Conservation (phyloP, 2,797 vertebrate species). For the Babyrousa celebensis region DNA sequence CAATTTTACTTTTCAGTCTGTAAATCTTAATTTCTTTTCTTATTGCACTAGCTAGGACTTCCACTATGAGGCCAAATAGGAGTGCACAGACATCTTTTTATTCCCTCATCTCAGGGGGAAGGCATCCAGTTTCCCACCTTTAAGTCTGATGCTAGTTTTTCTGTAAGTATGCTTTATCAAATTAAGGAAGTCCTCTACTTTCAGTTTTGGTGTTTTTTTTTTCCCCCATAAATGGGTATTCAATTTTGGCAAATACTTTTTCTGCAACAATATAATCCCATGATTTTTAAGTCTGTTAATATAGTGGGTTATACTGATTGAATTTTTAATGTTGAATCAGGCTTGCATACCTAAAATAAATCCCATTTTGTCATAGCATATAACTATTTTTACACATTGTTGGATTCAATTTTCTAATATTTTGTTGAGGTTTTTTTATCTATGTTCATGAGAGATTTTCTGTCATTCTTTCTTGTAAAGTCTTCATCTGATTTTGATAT, state of each 20-base stretch:
- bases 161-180: background rate
- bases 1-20: background rate
- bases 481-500: background rate
- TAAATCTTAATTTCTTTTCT: slow-evolving; percentile 27
- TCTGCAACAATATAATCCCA: background rate
- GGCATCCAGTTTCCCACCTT: background rate
- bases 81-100: background rate
- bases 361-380: background rate
- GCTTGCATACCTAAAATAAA: background rate
- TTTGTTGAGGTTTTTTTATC: background rate
- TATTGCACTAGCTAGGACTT: background rate
- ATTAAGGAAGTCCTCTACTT: background rate
- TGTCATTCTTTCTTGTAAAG: background rate
- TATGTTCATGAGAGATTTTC: background rate
- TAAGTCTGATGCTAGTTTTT: slow-evolving; percentile 31
- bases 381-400: background rate
- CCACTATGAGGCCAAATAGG: background rate
- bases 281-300: background rate
- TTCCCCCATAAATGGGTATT: background rate
- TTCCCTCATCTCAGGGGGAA: background rate
- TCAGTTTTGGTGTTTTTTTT: background rate
- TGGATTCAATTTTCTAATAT: slow-evolving; percentile 22
- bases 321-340: background rate
- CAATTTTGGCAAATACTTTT: slow-evolving; percentile 40
- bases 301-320: background rate